phyloP scores from a whole-genome alignment of 2,113 vertebrate species.

The Dromas ardeola region DNA sequence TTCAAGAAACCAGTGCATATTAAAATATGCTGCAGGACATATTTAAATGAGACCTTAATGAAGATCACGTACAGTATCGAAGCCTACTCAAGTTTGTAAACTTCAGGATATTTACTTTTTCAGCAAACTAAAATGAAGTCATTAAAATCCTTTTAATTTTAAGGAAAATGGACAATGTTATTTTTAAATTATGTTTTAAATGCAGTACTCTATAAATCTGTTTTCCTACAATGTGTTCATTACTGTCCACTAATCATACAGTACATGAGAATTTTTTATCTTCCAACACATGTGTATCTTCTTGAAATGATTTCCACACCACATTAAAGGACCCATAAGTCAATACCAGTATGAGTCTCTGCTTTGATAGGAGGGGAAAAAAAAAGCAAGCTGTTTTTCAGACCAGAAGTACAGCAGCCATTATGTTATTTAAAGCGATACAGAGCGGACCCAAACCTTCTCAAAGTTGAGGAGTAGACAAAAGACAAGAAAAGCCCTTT shows the following conservation, averaged over 20 bases:
- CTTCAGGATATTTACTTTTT: not conserved
- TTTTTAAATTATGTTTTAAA: slow-evolving; percentile 30
- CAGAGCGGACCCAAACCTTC: not conserved
- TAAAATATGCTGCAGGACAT: slow-evolving; percentile 80
- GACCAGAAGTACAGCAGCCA: not conserved
- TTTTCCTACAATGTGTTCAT: slow-evolving; percentile 34
- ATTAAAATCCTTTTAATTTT: slow-evolving; percentile 43
- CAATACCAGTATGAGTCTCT: not conserved
- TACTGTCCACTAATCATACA: slow-evolving; percentile 3
- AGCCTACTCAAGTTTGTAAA: not conserved
- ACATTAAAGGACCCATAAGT: not conserved
- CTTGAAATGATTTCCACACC: not conserved
- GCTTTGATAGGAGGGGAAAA: not conserved
- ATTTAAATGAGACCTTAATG: slow-evolving; percentile 46
- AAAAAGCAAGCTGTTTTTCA: not conserved
- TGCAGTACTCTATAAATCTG: not conserved
- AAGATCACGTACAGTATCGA: not conserved
- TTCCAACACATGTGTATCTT: not conserved
- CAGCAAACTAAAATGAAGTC: not conserved
- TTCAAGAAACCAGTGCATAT: slow-evolving; percentile 87
- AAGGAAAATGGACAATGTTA: not conserved
- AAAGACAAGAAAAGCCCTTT: not conserved
- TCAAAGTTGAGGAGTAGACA: not conserved
- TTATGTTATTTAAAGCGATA: not conserved
- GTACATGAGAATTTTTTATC: not conserved